Evolutionary conservation across 2,888 invertebrate species (phyloP).

Genomic region (Leptarthrus brevirostris): DNA sequence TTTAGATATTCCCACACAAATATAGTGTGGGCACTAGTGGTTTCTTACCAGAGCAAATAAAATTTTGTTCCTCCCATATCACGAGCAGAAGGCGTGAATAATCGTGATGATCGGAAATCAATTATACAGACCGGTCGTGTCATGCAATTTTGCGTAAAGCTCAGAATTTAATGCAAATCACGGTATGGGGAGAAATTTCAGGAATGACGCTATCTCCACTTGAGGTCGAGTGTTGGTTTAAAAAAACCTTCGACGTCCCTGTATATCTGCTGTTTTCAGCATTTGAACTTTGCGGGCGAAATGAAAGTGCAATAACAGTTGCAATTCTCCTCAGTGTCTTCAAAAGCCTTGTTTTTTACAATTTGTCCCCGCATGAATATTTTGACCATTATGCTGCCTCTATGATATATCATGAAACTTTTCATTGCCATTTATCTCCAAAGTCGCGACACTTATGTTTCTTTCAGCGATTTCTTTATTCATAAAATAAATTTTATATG

Average conservation of each 20-base stretch:
- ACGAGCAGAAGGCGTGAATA: constrained; percentile 41
- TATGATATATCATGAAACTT: too few relatives aligned
- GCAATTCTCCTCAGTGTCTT: too few relatives aligned
- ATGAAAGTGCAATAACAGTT: not conserved
- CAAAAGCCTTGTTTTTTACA: too few relatives aligned
- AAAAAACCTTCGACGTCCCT: not conserved
- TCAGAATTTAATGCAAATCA: constrained; percentile 23
- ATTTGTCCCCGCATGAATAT: too few relatives aligned
- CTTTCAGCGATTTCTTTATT: too few relatives aligned
- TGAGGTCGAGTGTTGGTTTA: not conserved
- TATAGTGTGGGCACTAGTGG: not conserved
- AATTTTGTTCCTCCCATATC: not conserved
- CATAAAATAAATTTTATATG: too few relatives aligned
- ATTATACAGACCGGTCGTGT: constrained; percentile 36
- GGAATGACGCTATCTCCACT: constrained; percentile 6
- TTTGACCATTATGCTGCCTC: too few relatives aligned
- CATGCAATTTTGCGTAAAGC: constrained; percentile 40
- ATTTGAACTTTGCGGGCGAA: not conserved
- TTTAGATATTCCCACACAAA: too few relatives aligned
- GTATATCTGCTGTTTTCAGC: too few relatives aligned
- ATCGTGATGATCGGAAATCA: constrained; percentile 36
- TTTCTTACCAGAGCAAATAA: not conserved
- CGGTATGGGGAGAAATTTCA: constrained; percentile 24
- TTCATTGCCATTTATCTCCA: too few relatives aligned
- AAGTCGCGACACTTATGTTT: too few relatives aligned